Conservation (phyloP, 2,113 vertebrate genomes). For the Tympanuchus pallidicinctus region DNA sequence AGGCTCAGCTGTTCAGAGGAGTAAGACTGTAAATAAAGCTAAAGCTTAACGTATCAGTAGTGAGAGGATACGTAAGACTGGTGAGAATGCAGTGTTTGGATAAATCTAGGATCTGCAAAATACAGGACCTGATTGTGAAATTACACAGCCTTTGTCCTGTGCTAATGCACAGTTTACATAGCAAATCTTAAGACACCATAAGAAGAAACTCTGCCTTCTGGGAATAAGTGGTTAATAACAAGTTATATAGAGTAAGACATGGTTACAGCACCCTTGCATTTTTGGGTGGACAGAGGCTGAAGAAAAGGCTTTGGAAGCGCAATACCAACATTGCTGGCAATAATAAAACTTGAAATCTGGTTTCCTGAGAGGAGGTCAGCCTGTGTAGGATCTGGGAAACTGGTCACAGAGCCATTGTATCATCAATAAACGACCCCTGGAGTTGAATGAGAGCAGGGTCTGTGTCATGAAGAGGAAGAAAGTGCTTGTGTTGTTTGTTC, state of each 20-base stretch:
- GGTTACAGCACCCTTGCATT: neutral
- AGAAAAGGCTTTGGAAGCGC: neutral
- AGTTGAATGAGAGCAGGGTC: neutral
- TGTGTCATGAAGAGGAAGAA: neutral
- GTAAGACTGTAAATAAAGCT: neutral
- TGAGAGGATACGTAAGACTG: neutral
- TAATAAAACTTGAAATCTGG: neutral
- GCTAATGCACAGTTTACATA: neutral
- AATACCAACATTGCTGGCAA: neutral
- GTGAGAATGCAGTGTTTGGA: neutral
- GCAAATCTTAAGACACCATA: neutral
- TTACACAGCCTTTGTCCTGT: neutral
- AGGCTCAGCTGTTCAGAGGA: neutral
- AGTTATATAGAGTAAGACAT: neutral
- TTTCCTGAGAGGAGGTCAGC: neutral
- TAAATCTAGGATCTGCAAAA: neutral
- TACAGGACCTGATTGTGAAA: neutral
- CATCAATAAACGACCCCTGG: neutral
- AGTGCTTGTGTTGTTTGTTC: neutral
- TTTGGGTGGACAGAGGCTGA: neutral
- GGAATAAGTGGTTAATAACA: neutral
- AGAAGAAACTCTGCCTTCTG: neutral
- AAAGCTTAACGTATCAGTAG: neutral
- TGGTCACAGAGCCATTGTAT: neutral
- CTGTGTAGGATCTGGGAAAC: neutral